Base-by-base conservation (phyloP, 2,113 vertebrate species). In the Grammatotria lemairii region DNA sequence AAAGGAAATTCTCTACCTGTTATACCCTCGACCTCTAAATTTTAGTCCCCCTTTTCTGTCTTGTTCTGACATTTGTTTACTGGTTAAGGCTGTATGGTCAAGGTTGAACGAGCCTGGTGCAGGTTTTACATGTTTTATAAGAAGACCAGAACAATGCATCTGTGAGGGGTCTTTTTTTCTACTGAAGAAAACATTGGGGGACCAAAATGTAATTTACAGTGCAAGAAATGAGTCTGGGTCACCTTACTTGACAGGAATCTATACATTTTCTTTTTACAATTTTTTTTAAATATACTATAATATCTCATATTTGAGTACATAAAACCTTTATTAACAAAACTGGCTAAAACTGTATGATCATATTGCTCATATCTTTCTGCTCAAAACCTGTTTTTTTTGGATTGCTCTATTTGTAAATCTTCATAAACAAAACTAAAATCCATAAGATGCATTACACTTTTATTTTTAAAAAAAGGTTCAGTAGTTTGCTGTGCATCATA, bases 201-300 rank as follows among this genome's bases (percentile, higher is more conserved):
- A 14, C 0, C 16, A 47, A 75, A 47, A 47, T 28, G 9, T 47
- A 7, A 75, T 75, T 47, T 47, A 75, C 68, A 19, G 21, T 75
- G 13, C 14, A 75, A 45, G 42, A 4, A 75, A 75, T 47, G 21
- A 47, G 21, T 45, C 68, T 26, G 68, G 5, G 12, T 14, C n/a
- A 42, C 8, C 38, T 42, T 42, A 70, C 38, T 70, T 70, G 8
- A 23, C n/a, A 70, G 8, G 14, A 26, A 47, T 73, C 21, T 28
- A 73, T 7, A 26, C 5, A 28, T 45, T 45, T 26, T 17, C 21
- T 45, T 42, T 38, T n/a, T 11, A 35, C 7, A 23, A 2, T 8
- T 54, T 2, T 51, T 16, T 8, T 9, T 0, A 0, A 3, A 23
- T 3, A 26, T 16, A 73, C 8, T 47, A 75, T 28, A 75, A 45